Conservation (phyloP, 2,113 vertebrate species). For the Scalopus aquaticus region DNA sequence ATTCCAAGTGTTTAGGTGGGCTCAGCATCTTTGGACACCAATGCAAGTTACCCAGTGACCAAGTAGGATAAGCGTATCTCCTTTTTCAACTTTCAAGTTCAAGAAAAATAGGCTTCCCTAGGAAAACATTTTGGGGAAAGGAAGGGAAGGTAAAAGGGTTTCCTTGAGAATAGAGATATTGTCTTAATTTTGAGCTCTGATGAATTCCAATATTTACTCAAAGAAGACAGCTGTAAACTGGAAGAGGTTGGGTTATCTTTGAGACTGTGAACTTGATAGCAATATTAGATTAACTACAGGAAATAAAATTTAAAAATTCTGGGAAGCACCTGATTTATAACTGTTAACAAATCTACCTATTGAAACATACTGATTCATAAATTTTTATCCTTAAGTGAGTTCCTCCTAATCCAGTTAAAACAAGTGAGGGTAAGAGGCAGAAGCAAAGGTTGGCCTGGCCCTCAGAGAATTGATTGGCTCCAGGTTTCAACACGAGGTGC, state of each 20-base stretch:
- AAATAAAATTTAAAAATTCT: background rate
- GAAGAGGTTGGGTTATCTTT: background rate
- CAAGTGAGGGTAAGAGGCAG: background rate
- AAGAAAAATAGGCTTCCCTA: background rate
- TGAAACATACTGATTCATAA: background rate
- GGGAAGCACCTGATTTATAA: background rate
- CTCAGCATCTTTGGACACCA: background rate
- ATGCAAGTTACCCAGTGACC: background rate
- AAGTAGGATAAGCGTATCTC: background rate
- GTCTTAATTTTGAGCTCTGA: background rate
- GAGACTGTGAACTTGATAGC: background rate
- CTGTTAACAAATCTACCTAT: background rate
- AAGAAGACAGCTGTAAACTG: background rate
- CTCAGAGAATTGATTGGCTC: background rate
- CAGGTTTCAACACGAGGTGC: slow-evolving; percentile 63
- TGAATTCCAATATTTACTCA: background rate
- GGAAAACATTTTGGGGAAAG: background rate
- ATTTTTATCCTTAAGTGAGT: background rate
- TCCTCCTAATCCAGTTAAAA: background rate
- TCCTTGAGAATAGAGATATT: background rate
- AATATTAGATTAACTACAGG: background rate
- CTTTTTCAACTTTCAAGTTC: background rate
- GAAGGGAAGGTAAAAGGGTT: background rate
- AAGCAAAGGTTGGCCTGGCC: background rate
- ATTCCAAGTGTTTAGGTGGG: background rate